Evolutionary conservation across 2,797 vertebrate genomes (phyloP), one percentile per base, ranked within the genome.

Genomic region (Coregonus sp.): DNA sequence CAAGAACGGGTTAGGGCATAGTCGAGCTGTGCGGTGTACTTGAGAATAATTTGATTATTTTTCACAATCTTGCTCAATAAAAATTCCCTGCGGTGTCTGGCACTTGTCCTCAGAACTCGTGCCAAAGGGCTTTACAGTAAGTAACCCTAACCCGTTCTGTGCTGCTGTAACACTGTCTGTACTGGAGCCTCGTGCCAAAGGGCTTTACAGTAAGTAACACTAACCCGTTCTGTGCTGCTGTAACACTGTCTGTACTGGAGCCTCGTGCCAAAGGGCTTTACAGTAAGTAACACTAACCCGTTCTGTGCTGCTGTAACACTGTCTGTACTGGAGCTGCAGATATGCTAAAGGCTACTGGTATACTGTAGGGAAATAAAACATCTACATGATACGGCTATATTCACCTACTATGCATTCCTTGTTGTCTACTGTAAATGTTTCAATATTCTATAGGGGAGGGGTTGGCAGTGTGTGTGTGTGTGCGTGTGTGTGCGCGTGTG

Each of bases 391-490:
- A 9, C 7, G 5, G 59, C 9, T 16, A 63, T 20, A 25, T n/a
- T 61, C 18, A 37, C 16, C 14, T 61, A 18, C 72, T 25, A 75
- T 35, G 51, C 20, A 7, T 63, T 59, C 71, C 52, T 33, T 66
- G 56, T 51, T 33, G 61, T 12, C 4, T 61, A n/a, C 35, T 59
- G 29, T 54, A 14, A 40, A 68, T 50, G 29, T 37, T 25, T 72
- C 3, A 9, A 77, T 77, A 25, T 72, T 72, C 29, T 54, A 70
- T 72, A 37, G 20, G 29, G 47, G 56, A 20, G 40, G 15, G 56
- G 37, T 31, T 74, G 33, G 61, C 16, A 61, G 56, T 51, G 61
- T 33, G 63, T 14, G 18, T 1, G n/a, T n/a, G n/a, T 67, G 63
- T 33, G 47, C 56, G 47, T 54, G 47, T 33, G 14, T 14, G 18